Conservation (phyloP, 2,797 vertebrate species). For the Coracias cyanogaster region DNA sequence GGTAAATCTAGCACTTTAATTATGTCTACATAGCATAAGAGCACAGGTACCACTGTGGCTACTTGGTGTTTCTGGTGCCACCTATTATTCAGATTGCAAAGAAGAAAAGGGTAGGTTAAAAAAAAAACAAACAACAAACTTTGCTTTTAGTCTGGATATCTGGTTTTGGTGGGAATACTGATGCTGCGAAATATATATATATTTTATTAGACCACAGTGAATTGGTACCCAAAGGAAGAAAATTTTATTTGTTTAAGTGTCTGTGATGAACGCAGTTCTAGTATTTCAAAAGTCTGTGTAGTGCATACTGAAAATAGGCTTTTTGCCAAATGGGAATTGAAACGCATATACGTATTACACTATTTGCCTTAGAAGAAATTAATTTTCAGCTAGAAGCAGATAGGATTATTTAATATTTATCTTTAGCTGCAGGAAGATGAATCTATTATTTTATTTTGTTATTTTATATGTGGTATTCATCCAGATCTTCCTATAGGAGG, state of each 20-base stretch:
- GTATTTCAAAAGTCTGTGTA: conserved; percentile 73
- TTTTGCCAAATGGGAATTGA: conserved; percentile 82
- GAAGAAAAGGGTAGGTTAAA: background rate
- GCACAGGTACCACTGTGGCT: background rate
- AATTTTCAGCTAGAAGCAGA: conserved; percentile 81
- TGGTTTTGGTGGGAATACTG: conserved; percentile 61
- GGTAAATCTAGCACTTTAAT: background rate
- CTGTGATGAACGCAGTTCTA: conserved; percentile 66
- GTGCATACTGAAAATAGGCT: conserved; percentile 76
- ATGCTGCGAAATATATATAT: conserved; percentile 7
- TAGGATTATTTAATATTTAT: conserved; percentile 86
- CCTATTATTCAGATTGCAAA: conserved; percentile 20
- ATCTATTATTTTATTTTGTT: conserved; percentile 84
- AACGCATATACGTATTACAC: conserved; percentile 77
- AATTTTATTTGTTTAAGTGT: conserved; percentile 69
- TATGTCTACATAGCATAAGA: background rate
- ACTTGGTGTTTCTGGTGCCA: background rate
- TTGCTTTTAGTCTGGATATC: background rate
- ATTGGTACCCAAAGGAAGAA: conserved; percentile 54
- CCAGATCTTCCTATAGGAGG: conserved; percentile 62
- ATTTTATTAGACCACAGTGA: conserved; percentile 10
- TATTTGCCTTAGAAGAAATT: conserved; percentile 86
- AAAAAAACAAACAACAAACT: background rate
- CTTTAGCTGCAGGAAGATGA: conserved; percentile 81
- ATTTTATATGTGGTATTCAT: conserved; percentile 51